Conservation (phyloP, 2,113 vertebrate species). For the Aleadryas rufinucha region DNA sequence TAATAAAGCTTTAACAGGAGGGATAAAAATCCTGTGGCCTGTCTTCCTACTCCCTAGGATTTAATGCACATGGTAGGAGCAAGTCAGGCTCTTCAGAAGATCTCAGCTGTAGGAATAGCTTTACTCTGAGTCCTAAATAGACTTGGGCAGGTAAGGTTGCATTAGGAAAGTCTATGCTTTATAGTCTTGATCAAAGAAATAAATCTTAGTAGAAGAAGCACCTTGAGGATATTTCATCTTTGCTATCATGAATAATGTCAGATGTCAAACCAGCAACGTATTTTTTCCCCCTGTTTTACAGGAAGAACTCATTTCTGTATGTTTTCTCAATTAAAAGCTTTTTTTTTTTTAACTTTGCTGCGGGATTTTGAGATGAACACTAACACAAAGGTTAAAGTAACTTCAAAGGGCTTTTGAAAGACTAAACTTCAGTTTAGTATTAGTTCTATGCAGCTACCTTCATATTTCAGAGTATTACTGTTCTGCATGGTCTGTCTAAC, state of each 20-base stretch:
- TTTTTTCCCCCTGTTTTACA: not conserved
- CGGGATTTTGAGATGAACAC: not conserved
- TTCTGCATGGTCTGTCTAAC: not conserved
- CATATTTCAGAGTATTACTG: not conserved
- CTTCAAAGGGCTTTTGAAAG: not conserved
- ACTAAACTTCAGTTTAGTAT: not conserved
- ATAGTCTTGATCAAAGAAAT: not conserved
- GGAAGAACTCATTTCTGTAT: not conserved
- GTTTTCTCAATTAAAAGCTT: not conserved
- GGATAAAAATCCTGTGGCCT: not conserved
- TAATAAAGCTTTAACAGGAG: not conserved
- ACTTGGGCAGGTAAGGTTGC: not conserved
- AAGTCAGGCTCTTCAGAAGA: not conserved
- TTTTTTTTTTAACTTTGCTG: not conserved
- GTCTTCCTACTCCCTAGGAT: not conserved
- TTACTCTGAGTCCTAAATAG: not conserved
- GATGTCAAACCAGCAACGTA: not conserved
- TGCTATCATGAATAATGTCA: not conserved
- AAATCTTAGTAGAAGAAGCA: not conserved
- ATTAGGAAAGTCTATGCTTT: not conserved
- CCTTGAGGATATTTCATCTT: constrained; percentile 18
- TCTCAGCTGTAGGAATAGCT: not conserved
- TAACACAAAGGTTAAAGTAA: not conserved
- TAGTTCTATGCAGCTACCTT: not conserved
- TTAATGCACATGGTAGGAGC: not conserved